Base-by-base conservation (phyloP, 2,113 vertebrate species). In the Excalfactoria chinensis region DNA sequence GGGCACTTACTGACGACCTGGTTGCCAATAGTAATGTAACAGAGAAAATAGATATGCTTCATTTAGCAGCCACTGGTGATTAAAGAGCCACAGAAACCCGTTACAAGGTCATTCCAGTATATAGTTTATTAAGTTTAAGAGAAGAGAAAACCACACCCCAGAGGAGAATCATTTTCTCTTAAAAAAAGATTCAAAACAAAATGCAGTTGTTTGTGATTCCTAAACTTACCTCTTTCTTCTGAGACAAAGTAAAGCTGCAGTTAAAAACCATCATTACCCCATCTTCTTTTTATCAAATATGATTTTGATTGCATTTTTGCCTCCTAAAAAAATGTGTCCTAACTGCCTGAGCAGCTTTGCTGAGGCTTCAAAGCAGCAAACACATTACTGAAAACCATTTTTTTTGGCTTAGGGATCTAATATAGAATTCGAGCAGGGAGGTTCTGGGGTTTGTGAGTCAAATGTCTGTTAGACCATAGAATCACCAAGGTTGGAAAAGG, bases 11-110 rank as follows among this genome's bases (percentile, higher is more conserved):
- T 95, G 93, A 97, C 96, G 97, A 97, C 93, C 97, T 97, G 97
- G 97, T 98, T 98, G 97, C 97, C 97, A 98, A 96, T 97, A 97
- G 97, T 97, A 97, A 98, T 98, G 95, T 97, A 97, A 97, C 95
- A 96, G 96, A 98, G 97, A 97, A 97, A 98, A 98, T 97, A 98
- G 97, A 98, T 96, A 96, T 88, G 96, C 97, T 97, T 98, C 97
- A 96, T 97, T 97, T 98, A 97, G 95, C 96, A 96, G 96, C 93
- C 90, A 88, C 93, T 72, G 95, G 92, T 98, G 97, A 97, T 97
- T 97, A 97, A 96, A 97, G 95, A 97, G 94, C 85, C 93, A 90
- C 90, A 97, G 87, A 97, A 95, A 96, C 84, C 83, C 4, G 62
- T 95, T 93, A 93, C 53, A 93, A 97, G 95, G 94, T 90, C 95